Base-by-base conservation (phyloP, 2,888 invertebrate species). In the Coremacera marginata region DNA sequence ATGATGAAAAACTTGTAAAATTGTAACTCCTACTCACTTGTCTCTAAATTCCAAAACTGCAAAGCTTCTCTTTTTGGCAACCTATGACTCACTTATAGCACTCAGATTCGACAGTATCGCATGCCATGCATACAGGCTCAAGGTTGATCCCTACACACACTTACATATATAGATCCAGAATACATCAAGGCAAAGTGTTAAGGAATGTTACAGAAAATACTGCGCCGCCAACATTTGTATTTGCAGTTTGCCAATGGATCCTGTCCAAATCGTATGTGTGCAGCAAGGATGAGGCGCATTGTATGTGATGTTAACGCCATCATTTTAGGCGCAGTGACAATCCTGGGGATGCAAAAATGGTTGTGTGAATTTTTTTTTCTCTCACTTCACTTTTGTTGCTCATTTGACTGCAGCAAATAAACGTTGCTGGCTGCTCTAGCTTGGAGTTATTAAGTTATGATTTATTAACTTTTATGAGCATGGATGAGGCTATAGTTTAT, bases 401-500 rank as follows among this genome's bases (percentile, higher is more conserved):
- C 22, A 27, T 71, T 27, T 22, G 63, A 11, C 63, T 63, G 31
- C 55, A 63, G 11, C 63, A 63, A 63, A 68, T 49, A 19, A 22
- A 22, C n/a, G 25, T 68, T 5, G 34, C 27, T 44, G 22, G 27
- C n/a, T 34, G 11, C 63, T 62, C 62, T 31, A 14, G 16, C 63
- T 27, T 55, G 72, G 31, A 74, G 77, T 77, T 74, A 77, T 74
- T 74, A 74, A 70, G 70, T 70, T 62, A 70, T 77, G 77, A 77
- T 77, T 77, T 77, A 74, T 74, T 62, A 63, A 68, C 67, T n/a
- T 65, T 72, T 71, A 57, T 70, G 70, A 44, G 52, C 51, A 63
- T 34, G 51, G 72, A 63, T 49, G 55, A 34, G 49, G 55, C 37
- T 49, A 51, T 31, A 9, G 22, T 5, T 57, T 74, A 9, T 52